These are phyloP conservation scores for Nemotelus nigrinus DNA, from an alignment of 2,888 invertebrate genomes.

Conservation along the genomic window DNA sequence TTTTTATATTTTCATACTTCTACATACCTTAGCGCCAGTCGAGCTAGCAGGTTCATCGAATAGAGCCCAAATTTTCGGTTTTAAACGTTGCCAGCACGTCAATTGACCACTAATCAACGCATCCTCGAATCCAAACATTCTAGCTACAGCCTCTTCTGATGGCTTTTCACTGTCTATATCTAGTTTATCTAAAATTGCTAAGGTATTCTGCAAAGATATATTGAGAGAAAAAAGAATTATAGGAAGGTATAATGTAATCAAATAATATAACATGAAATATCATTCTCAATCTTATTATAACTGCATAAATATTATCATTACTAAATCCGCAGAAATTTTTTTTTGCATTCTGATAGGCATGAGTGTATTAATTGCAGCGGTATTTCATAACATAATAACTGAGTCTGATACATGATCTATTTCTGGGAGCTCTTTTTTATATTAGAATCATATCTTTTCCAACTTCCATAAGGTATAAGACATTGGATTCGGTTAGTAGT, in stretches of 20 bases:
- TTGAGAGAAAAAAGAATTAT: neutral
- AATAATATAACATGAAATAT: neutral
- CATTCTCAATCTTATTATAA: too few relatives aligned
- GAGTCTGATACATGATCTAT: too few relatives aligned
- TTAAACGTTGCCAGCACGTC: slow-evolving; percentile 88
- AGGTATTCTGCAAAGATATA: slow-evolving; percentile 77
- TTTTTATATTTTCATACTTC: neutral
- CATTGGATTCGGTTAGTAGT: too few relatives aligned
- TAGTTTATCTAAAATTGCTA: slow-evolving; percentile 94
- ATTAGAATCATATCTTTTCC: too few relatives aligned
- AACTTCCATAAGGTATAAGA: too few relatives aligned
- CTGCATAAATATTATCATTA: neutral
- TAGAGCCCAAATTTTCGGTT: slow-evolving; percentile 93
- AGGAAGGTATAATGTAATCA: neutral
- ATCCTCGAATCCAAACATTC: slow-evolving; percentile 91
- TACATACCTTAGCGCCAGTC: slow-evolving; percentile 83
- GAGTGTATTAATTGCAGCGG: too few relatives aligned
- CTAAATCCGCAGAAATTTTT: neutral
- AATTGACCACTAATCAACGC: slow-evolving; percentile 82
- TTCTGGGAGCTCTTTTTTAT: too few relatives aligned
- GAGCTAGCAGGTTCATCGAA: slow-evolving; percentile 98
- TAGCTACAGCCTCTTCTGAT: slow-evolving; percentile 91
- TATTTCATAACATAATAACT: too few relatives aligned
- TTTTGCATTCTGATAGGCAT: too few relatives aligned
- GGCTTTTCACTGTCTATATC: slow-evolving; percentile 94